Evolutionary conservation across 2,797 vertebrate genomes (phyloP).

Genomic region (Ctenosaura bakeri): DNA sequence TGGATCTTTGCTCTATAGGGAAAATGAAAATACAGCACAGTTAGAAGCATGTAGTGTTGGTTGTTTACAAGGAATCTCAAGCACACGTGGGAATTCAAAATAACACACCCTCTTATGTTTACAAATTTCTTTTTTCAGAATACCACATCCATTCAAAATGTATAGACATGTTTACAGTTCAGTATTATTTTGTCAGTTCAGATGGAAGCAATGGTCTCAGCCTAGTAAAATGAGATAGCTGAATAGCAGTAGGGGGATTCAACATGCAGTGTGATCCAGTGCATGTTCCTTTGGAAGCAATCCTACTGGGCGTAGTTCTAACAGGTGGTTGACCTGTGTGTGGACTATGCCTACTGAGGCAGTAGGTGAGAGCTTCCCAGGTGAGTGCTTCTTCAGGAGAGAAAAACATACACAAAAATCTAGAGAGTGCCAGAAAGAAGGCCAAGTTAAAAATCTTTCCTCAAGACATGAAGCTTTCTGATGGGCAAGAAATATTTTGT

Average conservation of each 20-base stretch:
- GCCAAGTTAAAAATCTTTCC: neutral
- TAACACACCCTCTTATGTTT: neutral
- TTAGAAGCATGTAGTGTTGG: neutral
- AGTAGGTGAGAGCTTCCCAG: no score
- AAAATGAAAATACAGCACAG: neutral
- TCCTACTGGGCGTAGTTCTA: neutral
- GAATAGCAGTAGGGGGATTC: neutral
- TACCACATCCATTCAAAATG: neutral
- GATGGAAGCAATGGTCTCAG: neutral
- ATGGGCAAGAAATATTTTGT: neutral
- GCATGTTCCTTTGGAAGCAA: neutral
- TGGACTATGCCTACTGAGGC: neutral
- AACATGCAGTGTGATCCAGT: neutral
- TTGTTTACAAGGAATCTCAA: slow-evolving; percentile 10
- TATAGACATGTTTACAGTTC: neutral
- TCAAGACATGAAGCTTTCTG: neutral
- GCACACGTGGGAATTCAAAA: neutral
- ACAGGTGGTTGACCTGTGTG: neutral
- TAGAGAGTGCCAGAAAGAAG: neutral
- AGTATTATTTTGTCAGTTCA: neutral
- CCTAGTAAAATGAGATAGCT: no score
- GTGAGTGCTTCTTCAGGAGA: neutral
- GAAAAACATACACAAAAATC: neutral
- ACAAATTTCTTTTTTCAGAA: neutral
- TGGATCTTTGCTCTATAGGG: neutral